These are phyloP conservation scores for Apodemus speciosus DNA, from an alignment of 2,113 vertebrate species.

Conservation along the genomic window DNA sequence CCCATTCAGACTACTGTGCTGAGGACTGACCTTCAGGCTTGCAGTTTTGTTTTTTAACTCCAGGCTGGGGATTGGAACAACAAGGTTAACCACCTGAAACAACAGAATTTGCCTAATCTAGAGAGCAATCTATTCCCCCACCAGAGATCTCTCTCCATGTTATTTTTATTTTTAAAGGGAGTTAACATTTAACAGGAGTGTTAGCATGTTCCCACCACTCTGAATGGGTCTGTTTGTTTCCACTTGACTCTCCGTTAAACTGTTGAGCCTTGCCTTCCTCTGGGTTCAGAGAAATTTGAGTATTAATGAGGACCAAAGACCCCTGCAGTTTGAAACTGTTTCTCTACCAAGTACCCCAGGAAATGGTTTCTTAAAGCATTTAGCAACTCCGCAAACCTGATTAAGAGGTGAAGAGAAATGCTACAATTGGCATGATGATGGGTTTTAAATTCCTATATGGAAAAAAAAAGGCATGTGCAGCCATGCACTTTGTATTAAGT, in stretches of 20 bases:
- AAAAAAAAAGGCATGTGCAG: background rate
- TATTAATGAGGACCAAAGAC: conserved; percentile 53
- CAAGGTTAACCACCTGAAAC: conserved; percentile 66
- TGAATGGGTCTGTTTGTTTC: conserved; percentile 59
- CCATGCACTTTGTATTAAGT: fast-evolving
- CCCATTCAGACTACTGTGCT: background rate
- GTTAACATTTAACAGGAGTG: conserved; percentile 36
- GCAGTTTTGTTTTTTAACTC: conserved; percentile 52
- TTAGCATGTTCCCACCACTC: background rate
- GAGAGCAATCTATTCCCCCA: conserved; percentile 45
- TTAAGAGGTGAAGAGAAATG: fast-evolving
- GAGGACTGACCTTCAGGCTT: background rate
- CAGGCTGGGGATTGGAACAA: background rate
- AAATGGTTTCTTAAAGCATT: conserved; percentile 32
- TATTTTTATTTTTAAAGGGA: conserved; percentile 66
- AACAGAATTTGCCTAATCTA: conserved; percentile 66
- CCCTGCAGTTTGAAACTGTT: background rate
- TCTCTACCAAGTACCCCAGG: background rate
- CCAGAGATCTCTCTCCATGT: conserved; percentile 18
- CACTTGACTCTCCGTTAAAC: fast-evolving
- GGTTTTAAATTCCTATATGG: background rate
- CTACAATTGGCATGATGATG: no score
- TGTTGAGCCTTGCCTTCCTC: conserved; percentile 3
- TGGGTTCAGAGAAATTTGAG: conserved; percentile 47
- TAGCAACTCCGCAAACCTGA: background rate